Conservation (phyloP, 2,888 invertebrate species). For the Brachypterus glaber region DNA sequence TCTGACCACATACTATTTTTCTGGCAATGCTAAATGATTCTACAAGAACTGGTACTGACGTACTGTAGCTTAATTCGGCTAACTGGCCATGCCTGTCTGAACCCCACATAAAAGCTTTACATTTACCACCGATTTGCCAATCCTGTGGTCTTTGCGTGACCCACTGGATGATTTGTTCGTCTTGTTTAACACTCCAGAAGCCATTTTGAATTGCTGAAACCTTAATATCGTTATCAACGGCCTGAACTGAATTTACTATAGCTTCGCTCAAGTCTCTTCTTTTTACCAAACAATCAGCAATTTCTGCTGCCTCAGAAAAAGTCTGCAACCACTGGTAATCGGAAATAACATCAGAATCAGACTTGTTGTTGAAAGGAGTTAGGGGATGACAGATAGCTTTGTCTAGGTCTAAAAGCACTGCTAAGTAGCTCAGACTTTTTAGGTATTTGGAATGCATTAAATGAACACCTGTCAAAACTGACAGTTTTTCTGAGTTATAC, state of each 20-base stretch:
- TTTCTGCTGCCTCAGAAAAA: constrained; percentile 45
- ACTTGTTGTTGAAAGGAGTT: constrained; percentile 41
- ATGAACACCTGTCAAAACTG: constrained; percentile 49
- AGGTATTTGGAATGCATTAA: constrained; percentile 50
- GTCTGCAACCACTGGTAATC: constrained; percentile 52
- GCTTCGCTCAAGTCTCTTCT: constrained; percentile 42
- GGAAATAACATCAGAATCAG: constrained; percentile 31
- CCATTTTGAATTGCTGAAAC: constrained; percentile 39
- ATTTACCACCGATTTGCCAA: constrained; percentile 56
- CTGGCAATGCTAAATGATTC: constrained; percentile 44
- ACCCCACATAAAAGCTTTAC: constrained; percentile 52
- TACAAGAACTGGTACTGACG: constrained; percentile 38
- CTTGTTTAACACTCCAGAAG: constrained; percentile 48
- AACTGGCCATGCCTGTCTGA: constrained; percentile 55
- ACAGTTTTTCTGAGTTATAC: constrained; percentile 47
- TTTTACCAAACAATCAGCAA: constrained; percentile 46
- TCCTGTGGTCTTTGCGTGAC: constrained; percentile 50
- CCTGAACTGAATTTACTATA: constrained; percentile 28
- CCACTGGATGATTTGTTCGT: constrained; percentile 54
- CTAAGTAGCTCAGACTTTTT: constrained; percentile 47
- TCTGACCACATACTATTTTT: constrained; percentile 55
- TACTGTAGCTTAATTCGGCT: constrained; percentile 42
- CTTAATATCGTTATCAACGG: constrained; percentile 26
- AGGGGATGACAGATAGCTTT: constrained; percentile 43
- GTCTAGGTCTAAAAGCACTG: constrained; percentile 47